Evolutionary conservation across 2,113 vertebrate genomes (phyloP).

Genomic region (Sphyrna mokarran): DNA sequence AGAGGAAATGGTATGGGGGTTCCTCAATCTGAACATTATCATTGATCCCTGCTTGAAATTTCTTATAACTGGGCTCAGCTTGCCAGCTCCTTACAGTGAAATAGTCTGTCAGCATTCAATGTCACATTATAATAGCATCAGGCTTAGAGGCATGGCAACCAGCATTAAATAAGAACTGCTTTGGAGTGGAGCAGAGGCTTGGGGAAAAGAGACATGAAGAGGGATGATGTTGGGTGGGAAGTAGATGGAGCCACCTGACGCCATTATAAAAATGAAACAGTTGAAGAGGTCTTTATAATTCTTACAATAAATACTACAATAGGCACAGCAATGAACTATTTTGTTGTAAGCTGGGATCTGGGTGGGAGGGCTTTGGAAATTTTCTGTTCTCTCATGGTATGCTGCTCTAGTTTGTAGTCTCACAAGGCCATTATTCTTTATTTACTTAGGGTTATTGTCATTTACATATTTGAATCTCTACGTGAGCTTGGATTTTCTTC

Average conservation of each 20-base stretch:
- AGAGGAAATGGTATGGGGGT: background rate
- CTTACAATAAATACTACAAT: background rate
- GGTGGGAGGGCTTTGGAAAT: no score
- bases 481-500: no score
- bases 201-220: background rate
- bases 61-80: background rate
- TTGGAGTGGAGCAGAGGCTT: background rate
- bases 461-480: no score
- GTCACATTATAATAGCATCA: background rate
- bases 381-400: no score
- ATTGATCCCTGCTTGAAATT: background rate
- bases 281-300: no score
- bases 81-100: no score
- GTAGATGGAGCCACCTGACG: no score
- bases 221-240: background rate
- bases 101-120: background rate
- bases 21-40: background rate
- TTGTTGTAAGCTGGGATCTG: no score
- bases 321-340: background rate
- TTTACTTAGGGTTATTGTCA: no score
- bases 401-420: no score
- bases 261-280: no score
- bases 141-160: background rate
- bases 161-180: background rate
- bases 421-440: no score